Conservation (phyloP, 2,888 invertebrate species). For the Didymodactylos carnosus region DNA sequence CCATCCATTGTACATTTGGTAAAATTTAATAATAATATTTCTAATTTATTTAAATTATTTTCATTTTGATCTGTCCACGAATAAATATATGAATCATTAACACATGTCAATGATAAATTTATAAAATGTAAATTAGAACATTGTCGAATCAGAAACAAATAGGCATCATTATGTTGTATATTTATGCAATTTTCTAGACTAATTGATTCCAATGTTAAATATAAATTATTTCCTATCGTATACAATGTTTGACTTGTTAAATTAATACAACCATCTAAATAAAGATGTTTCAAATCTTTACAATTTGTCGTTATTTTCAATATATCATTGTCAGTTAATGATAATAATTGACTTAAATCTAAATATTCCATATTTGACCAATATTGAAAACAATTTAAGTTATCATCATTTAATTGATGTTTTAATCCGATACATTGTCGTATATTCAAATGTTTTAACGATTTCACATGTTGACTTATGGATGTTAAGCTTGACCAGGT, state of each 20-base stretch:
- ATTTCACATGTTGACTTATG: not conserved
- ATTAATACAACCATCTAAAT: not conserved
- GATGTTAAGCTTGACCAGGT: not conserved
- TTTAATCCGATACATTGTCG: not conserved
- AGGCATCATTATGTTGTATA: not conserved
- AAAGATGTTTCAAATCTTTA: not conserved
- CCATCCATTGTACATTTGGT: not conserved
- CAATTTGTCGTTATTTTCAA: not conserved
- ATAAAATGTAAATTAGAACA: not conserved
- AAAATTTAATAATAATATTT: not conserved
- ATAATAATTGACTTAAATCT: not conserved
- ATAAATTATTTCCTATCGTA: not conserved
- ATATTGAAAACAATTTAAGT: not conserved
- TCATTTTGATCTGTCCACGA: not conserved
- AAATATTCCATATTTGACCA: not conserved
- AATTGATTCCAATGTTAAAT: not conserved
- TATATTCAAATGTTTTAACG: not conserved
- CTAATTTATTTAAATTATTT: not conserved
- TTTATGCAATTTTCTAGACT: not conserved
- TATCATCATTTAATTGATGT: not conserved
- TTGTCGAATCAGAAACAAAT: not conserved
- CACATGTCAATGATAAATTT: not conserved
- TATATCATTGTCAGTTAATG: not conserved
- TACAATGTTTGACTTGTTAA: not conserved
- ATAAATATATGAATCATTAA: not conserved